Base-by-base conservation (phyloP, 2,888 invertebrate genomes). In the Cheilosia scutellata region DNA sequence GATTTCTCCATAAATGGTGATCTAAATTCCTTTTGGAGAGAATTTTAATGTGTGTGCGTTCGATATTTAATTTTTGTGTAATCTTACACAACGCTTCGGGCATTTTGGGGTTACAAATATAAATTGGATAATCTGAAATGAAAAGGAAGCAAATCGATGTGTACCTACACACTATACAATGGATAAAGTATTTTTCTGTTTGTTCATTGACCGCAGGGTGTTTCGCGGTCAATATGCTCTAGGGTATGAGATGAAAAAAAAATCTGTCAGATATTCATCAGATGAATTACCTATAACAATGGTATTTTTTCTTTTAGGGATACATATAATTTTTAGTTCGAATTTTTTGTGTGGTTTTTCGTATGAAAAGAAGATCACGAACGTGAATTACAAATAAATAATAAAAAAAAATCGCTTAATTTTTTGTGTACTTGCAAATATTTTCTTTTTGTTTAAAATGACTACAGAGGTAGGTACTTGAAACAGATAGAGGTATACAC, bases 231-330 rank as follows among this genome's bases (percentile, higher is more conserved):
- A 78, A 55, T 27, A 55, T 57, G 70, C 70, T 57, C 6, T 11
- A 47, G 70, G 62, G 55, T 42, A 68, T 9, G 53, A 63, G 47
- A 47, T 47, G 47, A 53, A 7, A 9, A 4, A 16, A 7, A 78
- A 78, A 78, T 78, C 55, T 78, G 70, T 78, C 70, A 78, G 78
- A 78, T 78, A 71, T 78, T 47, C 70, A 78, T 78, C 78, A 63
- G 62, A 78, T 78, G 63, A 78, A 78, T 78, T 70, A 78, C 57
- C 78, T 71, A 55, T 63, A 49, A 78, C 78, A 78, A 78, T 63
- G 65, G 27, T 27, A 20, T n/a, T 44, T 70, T 40, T 37, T 66
- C 31, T 7, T 37, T 31, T 47, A 55, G 77, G 62, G 49, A 63
- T 71, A 53, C 33, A 63, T 71, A 53, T 27, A 51, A 27, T 27